phyloP scores from a whole-genome alignment of 2,888 invertebrate genomes.

The Pheosia gnoma region DNA sequence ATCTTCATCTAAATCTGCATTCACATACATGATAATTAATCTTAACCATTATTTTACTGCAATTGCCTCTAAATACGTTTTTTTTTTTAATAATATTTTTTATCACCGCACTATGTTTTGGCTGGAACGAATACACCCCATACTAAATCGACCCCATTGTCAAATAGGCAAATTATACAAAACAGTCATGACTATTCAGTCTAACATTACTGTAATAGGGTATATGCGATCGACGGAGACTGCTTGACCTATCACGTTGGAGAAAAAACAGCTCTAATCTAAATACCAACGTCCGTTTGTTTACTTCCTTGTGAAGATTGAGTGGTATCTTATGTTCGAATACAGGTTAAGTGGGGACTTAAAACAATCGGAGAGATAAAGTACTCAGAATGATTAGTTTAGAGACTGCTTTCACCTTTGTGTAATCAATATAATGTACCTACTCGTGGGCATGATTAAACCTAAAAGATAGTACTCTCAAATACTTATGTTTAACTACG shows the following conservation, averaged over 20 bases:
- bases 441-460: too few species aligned
- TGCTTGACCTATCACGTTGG: constrained; percentile 21
- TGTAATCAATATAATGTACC: neutral
- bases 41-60: too few species aligned
- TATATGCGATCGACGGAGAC: constrained; percentile 7
- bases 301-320: constrained; percentile 24
- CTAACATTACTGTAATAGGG: constrained; percentile 11
- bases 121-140: too few species aligned
- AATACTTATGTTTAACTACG: too few species aligned
- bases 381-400: neutral
- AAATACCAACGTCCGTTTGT: constrained; percentile 25
- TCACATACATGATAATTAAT: too few species aligned
- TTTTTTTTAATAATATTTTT: too few species aligned
- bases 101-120: too few species aligned
- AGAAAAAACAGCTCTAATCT: constrained; percentile 18
- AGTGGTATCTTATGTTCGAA: constrained; percentile 27
- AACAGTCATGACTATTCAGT: constrained; percentile 3
- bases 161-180: neutral
- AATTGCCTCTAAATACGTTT: too few species aligned
- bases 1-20: too few species aligned
- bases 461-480: too few species aligned
- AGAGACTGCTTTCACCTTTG: constrained; percentile 2
- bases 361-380: constrained; percentile 12
- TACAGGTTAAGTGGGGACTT: constrained; percentile 18
- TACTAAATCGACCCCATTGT: neutral